Base-by-base conservation (phyloP, 2,797 vertebrate species). In the Hoplostethus mediterraneus region DNA sequence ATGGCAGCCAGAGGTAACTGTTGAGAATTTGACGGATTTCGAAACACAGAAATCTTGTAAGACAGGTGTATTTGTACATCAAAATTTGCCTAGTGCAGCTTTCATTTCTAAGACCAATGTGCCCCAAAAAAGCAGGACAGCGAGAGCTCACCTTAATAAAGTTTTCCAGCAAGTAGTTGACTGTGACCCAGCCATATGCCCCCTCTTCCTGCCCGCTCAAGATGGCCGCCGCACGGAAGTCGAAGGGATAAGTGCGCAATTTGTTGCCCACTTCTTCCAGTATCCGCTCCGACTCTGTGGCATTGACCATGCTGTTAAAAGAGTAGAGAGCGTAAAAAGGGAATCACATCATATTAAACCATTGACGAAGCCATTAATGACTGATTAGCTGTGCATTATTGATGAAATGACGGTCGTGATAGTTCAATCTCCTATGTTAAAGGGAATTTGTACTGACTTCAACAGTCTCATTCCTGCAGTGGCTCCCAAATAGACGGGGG, bases 111-210 rank as follows among this genome's bases (percentile, higher is more conserved):
- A 8, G 9, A 9, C 38, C 10, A 47, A 40, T 17, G 48, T 54
- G 31, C 44, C n/a, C 33, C 21, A 21, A 31, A 55, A 38, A 57
- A 44, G 7, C 44, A 31, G 7, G 14, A 33, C 8, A 58, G 44
- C 49, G 5, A 16, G 0, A 47, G 5, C 42, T 53, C 49, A 98
- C 97, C 96, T 97, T 94, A 21, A 94, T 88, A 71, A 98, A 95
- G 78, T 91, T 95, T 30, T 94, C 93, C 62, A 95, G 91, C 21
- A 97, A 72, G 67, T 97, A 97, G 90, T 98, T 98, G 82, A 95
- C 90, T 0, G 96, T 97, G 86, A 97, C 93, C 96, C 96, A 98
- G 36, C 95, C 96, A 0, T 95, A 96, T 0, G 93, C 90, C 0
- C 96, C 96, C 83, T 98, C 96, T 0, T 95, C 91, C 60, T 86